Base-by-base conservation (phyloP, 2,888 invertebrate species). In the Melikaiella ostensackeni region DNA sequence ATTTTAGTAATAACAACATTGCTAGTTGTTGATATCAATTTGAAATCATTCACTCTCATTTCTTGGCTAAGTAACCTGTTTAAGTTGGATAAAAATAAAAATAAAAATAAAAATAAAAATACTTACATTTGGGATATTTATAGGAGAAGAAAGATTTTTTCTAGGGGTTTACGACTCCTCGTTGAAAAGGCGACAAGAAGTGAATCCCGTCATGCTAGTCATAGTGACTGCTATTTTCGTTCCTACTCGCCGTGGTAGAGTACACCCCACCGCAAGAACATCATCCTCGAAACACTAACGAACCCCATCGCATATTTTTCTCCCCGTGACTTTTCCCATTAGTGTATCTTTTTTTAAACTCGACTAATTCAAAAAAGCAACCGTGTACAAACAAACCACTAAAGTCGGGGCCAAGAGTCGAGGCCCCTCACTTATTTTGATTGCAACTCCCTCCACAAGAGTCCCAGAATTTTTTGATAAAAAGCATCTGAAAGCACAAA, bases 261-360 rank as follows among this genome's bases (percentile, higher is more conserved):
- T 70, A 70, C 46, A 70, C 70, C 70, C 70, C 70, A 70, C 70
- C 70, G 46, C 70, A 70, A 70, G 70, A 70, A 70, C 70, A 70
- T 70, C 70, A 70, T 50, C 50, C 30, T 74, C 77, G 79, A 76
- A 57, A 79, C 81, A 78, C 75, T 78, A 79, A 80, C 76, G 79
- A 75, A 74, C 66, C 73, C 76, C 59, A 35, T 62, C 61, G 76
- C 66, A 57, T 75, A 73, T 63, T 63, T 46, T 57, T 27, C 70
- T 30, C 70, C 38, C 57, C 30, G 38, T 64, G 55, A 63, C 73
- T 50, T 77, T 77, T 75, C 77, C 76, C 33, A 46, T 78, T 76
- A 70, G 70, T 70, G 30, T 70, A n/a, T 30, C 70, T 70, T 50
- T 30, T 50, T 70, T 70, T 50, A 70, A 46, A 70, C 50, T 30